phyloP scores from a whole-genome alignment of 2,888 invertebrate species.

The Melanophora roralis region DNA sequence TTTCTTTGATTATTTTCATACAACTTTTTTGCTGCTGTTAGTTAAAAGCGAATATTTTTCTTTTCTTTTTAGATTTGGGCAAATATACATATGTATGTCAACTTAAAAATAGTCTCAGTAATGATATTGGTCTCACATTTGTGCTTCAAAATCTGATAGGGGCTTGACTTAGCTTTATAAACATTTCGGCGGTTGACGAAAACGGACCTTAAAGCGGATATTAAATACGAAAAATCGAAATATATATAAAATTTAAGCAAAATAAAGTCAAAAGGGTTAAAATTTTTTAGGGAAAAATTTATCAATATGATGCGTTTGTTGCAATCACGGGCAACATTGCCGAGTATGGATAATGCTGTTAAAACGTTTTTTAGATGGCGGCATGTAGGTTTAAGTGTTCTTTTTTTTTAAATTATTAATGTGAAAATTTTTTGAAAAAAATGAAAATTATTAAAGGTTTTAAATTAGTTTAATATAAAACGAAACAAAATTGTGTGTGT shows the following conservation, averaged over 20 bases:
- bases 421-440: neutral
- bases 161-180: slow-evolving; percentile 68
- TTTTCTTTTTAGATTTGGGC: neutral
- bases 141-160: slow-evolving; percentile 58
- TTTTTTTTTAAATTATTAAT: neutral
- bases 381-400: slow-evolving; percentile 70
- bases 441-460: too few relatives aligned
- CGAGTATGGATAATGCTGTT: slow-evolving; percentile 62
- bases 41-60: slow-evolving; percentile 40
- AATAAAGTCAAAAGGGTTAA: slow-evolving; percentile 21
- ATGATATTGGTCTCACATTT: neutral
- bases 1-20: neutral
- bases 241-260: slow-evolving; percentile 1
- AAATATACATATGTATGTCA: slow-evolving; percentile 21
- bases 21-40: neutral
- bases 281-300: slow-evolving; percentile 36
- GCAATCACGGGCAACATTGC: slow-evolving; percentile 68
- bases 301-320: slow-evolving; percentile 71
- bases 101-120: neutral
- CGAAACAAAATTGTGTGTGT: neutral
- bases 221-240: slow-evolving; percentile 4
- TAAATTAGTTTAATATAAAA: too few relatives aligned
- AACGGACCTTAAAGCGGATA: slow-evolving; percentile 66
- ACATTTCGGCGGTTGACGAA: slow-evolving; percentile 68
- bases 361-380: slow-evolving; percentile 69